Conservation (phyloP, 2,113 vertebrate genomes). For the Hipposideros armiger region DNA sequence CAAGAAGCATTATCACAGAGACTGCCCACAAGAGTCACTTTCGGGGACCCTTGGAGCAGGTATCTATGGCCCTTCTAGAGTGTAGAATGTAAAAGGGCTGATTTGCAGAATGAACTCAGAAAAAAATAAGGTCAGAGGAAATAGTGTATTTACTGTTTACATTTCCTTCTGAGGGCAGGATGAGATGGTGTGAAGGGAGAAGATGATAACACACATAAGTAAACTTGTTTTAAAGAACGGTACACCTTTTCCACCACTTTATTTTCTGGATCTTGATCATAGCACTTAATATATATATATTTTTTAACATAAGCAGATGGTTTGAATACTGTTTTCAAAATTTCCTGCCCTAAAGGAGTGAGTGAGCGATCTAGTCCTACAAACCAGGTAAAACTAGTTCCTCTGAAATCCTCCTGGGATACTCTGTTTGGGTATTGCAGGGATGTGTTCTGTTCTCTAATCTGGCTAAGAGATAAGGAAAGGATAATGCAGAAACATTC, state of each 20-base stretch:
- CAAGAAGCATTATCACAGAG: not conserved
- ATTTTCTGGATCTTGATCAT: not conserved
- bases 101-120: not conserved
- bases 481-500: slow-evolving; percentile 3
- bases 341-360: not conserved
- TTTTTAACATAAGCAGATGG: not conserved
- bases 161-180: not conserved
- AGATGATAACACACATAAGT: not conserved
- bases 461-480: not conserved
- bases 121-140: slow-evolving; percentile 20
- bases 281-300: not conserved
- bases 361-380: not conserved
- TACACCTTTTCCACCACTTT: not conserved
- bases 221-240: not conserved
- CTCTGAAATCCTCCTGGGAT: not conserved
- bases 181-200: not conserved
- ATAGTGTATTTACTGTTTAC: not conserved
- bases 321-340: slow-evolving; percentile 4
- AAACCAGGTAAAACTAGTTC: not conserved
- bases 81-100: not conserved
- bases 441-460: not conserved
- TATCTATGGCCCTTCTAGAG: not conserved
- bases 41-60: not conserved
- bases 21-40: not conserved
- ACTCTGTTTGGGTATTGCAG: not conserved